phyloP scores from a whole-genome alignment of 1,140 invertebrate genomes.

The Caerostris extrusa region DNA sequence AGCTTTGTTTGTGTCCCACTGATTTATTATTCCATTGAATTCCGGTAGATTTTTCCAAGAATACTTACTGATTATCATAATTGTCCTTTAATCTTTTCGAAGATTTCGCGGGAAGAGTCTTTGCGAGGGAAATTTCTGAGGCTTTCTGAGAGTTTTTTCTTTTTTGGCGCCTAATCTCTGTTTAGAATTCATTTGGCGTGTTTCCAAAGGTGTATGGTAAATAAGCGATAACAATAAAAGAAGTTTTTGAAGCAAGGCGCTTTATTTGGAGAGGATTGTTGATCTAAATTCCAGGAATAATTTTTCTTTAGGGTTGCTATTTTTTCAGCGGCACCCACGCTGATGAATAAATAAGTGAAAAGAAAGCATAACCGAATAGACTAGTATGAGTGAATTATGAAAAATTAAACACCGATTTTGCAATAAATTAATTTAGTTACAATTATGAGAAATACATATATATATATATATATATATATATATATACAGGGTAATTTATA shows the following conservation, averaged over 20 bases:
- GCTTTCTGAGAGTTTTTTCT: not conserved
- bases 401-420: too few relatives aligned
- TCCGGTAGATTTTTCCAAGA: conserved; percentile 37
- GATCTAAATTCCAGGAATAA: not conserved
- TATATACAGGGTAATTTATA: too few relatives aligned
- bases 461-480: too few relatives aligned
- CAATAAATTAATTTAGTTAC: too few relatives aligned
- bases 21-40: conserved; percentile 61
- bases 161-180: not conserved
- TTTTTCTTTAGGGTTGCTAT: not conserved
- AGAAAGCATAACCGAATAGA: too few relatives aligned
- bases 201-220: not conserved
- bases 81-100: conserved; percentile 62
- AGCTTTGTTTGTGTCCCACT: conserved; percentile 37
- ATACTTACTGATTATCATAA: conserved; percentile 69
- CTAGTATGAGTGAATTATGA: too few relatives aligned
- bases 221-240: not conserved
- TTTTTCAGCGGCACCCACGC: not conserved
- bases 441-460: too few relatives aligned
- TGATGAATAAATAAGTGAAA: conserved; percentile 3
- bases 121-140: not conserved
- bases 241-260: too few relatives aligned
- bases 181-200: conserved; percentile 44
- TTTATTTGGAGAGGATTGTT: not conserved
- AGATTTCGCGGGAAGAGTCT: not conserved